A percentile compares a stretch with the other conserved stretches of the same genome.
phyloP scores from a whole-genome alignment of 2,797 vertebrate genomes.

The Threskiornis aethiopicus region DNA sequence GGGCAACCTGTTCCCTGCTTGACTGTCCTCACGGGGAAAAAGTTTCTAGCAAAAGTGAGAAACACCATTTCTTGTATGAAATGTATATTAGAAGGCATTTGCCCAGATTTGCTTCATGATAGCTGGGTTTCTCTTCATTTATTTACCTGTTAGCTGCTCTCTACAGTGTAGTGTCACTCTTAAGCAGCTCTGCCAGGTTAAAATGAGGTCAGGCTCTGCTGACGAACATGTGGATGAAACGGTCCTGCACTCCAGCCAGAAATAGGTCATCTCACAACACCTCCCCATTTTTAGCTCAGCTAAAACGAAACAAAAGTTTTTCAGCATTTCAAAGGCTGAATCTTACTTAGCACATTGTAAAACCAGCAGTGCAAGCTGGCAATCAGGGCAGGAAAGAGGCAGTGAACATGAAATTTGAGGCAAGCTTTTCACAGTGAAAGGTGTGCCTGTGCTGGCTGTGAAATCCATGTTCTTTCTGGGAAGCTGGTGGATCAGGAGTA shows the following conservation, averaged over 20 bases:
- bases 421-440: neutral
- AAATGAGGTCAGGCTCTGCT: slow-evolving; percentile 45
- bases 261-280: slow-evolving; percentile 27
- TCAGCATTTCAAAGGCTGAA: neutral
- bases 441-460: neutral
- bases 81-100: neutral
- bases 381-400: neutral
- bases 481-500: neutral
- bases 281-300: neutral
- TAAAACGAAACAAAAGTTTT: neutral
- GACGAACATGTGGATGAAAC: neutral
- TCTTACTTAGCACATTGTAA: neutral
- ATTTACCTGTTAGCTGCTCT: neutral
- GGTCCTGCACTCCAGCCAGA: slow-evolving; percentile 15
- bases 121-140: neutral
- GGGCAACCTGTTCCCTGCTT: neutral
- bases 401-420: neutral
- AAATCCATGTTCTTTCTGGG: neutral
- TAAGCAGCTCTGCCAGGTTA: slow-evolving; percentile 5
- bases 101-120: neutral
- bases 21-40: neutral
- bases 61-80: neutral
- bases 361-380: neutral
- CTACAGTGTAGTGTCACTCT: neutral
- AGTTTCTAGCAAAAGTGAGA: neutral